Conservation (phyloP, 2,113 vertebrate genomes). For the human region DNA sequence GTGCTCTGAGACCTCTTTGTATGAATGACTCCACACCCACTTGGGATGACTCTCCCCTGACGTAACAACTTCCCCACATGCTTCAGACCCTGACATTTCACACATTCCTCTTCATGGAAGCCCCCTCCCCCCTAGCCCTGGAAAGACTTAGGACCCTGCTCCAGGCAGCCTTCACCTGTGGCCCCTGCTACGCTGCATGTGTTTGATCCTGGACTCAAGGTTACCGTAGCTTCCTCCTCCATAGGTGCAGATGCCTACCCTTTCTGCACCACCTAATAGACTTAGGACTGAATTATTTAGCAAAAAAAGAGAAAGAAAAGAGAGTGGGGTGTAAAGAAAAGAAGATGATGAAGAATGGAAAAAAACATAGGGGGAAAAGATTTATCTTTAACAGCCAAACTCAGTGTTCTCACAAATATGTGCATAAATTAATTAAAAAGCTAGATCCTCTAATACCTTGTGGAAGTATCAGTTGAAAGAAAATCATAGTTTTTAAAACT, state of each 20-base stretch:
- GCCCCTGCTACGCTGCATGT: background rate
- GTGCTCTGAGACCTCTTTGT: background rate
- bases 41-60: background rate
- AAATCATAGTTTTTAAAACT: background rate
- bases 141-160: background rate
- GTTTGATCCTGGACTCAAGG: background rate
- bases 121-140: no score
- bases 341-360: background rate
- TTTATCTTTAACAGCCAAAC: background rate
- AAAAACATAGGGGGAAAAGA: background rate
- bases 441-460: background rate
- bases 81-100: background rate
- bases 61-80: background rate
- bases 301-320: background rate
- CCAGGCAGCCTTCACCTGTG: background rate
- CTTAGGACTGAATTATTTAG: background rate
- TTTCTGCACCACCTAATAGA: background rate
- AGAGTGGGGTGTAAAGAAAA: no score
- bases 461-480: background rate
- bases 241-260: no score
- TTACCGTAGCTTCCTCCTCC: background rate
- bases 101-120: background rate
- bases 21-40: background rate
- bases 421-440: background rate
- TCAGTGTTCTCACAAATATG: background rate